Conservation (phyloP, 2,888 invertebrate species). For the Thysanoteuthis rhombus region DNA sequence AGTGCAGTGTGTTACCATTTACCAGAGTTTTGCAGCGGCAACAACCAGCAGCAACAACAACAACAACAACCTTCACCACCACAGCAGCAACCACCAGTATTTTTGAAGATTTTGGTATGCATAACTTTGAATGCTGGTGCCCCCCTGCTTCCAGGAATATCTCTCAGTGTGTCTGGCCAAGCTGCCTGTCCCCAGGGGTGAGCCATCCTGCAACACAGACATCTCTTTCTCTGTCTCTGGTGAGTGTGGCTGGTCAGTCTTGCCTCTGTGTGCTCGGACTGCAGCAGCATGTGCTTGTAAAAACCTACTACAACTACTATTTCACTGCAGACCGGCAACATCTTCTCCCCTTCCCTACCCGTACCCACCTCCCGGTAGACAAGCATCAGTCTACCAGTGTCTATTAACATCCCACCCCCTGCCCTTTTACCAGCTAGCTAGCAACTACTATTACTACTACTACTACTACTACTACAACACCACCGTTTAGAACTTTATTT, state of each 20-base stretch:
- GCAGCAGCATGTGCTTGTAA: slow-evolving; percentile 26
- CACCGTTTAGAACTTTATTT: neutral
- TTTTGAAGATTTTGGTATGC: neutral
- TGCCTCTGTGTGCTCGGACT: slow-evolving; percentile 22
- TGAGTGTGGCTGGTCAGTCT: slow-evolving; percentile 21
- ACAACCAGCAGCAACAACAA: neutral
- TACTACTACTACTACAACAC: neutral
- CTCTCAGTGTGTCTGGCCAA: neutral
- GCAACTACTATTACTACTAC: neutral
- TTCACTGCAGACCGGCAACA: neutral
- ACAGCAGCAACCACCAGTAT: neutral
- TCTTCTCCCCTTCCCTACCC: neutral
- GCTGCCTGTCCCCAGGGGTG: neutral
- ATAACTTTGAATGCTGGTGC: neutral
- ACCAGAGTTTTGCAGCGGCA: slow-evolving; percentile 1
- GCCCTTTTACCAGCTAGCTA: neutral
- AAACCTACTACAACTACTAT: neutral
- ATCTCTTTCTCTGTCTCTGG: slow-evolving; percentile 1
- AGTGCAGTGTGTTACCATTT: slow-evolving; percentile 18
- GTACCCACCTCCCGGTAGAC: neutral
- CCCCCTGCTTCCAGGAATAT: neutral
- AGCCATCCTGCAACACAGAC: neutral
- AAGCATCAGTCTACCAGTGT: neutral
- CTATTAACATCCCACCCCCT: neutral
- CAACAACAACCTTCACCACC: neutral